Base-by-base conservation (phyloP, 2,888 invertebrate genomes). In the Pyrocoelia pectoralis region DNA sequence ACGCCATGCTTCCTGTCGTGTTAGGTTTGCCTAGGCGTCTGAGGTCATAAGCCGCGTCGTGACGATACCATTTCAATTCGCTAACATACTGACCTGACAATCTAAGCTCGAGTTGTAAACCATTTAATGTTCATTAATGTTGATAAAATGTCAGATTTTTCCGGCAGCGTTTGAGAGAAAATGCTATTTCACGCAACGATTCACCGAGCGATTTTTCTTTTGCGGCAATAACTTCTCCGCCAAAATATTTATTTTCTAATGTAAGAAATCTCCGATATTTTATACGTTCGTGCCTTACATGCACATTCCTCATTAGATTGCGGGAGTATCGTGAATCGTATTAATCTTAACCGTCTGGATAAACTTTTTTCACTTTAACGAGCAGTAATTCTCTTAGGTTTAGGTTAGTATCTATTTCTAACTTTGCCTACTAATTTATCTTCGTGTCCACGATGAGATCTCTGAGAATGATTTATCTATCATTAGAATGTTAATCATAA, bases 41-140 rank as follows among this genome's bases (percentile, higher is more conserved):
- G 58, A 63, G 67, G 65, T 65, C 68, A 63, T 60, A 28, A 24
- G 52, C 29, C 55, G 59, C 49, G 54, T 33, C 64, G 52, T 55
- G 55, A 56, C 52, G 59, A 55, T 55, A 15, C 60, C 62, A 57
- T 68, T 48, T 17, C 51, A 29, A 17, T 48, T 43, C 41, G 40
- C 57, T 72, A 72, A 70, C 72, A 73, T 68, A 73, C 69, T 73
- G 71, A 74, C 73, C 73, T 69, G 68, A 63, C 67, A 66, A 65
- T 71, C 68, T 69, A 72, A 71, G 68, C 68, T 72, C 68, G 67
- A 69, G 67, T 67, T 70, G 68, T 70, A 68, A 71, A 69, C 66
- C 71, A 68, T 70, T 71, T 68, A 69, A 69, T 64, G 65, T 55
- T 60, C 67, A 70, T 67, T 70, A 66, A 67, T 69, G 69, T 69